A percentile compares a stretch with the other conserved stretches of the same genome.
Evolutionary conservation across 2,113 vertebrate species (phyloP).

Genomic region (Lontra canadensis): DNA sequence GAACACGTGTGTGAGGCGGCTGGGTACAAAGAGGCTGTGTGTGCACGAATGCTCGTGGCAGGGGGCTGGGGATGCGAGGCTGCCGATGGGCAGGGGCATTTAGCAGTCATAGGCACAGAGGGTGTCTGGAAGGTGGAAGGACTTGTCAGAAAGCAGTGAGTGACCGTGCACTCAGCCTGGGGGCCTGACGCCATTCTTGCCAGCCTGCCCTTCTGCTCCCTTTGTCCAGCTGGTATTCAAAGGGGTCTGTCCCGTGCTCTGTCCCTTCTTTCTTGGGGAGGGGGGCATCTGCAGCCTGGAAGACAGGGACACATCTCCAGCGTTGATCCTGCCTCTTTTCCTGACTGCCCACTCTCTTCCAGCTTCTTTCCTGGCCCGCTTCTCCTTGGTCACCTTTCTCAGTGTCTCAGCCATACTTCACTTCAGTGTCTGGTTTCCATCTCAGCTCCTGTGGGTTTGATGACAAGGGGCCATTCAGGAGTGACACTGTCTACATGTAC

Average conservation of each 20-base stretch:
- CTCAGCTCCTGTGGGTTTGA: neutral
- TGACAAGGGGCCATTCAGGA: neutral
- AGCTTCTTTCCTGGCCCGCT: too few relatives aligned
- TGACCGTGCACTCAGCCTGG: neutral
- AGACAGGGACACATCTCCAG: neutral
- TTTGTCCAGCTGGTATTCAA: neutral
- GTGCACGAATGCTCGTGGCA: neutral
- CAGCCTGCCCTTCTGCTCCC: neutral
- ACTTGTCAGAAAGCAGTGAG: neutral
- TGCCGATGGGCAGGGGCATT: accelerated
- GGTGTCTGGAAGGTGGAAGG: neutral
- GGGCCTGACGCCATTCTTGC: neutral
- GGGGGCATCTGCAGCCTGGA: neutral
- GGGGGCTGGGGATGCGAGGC: neutral
- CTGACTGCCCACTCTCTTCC: neutral
- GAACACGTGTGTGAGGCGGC: neutral
- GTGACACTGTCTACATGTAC: neutral
- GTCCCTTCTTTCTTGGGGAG: too few relatives aligned
- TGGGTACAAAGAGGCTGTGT: conserved; percentile 31
- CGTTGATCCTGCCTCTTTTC: neutral
- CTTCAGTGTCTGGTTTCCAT: neutral
- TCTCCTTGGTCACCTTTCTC: neutral
- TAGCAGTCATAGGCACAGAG: neutral
- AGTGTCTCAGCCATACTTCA: neutral
- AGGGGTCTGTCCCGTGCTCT: neutral